Evolutionary conservation across 2,113 vertebrate genomes (phyloP).

Genomic region (Pelecanus crispus): DNA sequence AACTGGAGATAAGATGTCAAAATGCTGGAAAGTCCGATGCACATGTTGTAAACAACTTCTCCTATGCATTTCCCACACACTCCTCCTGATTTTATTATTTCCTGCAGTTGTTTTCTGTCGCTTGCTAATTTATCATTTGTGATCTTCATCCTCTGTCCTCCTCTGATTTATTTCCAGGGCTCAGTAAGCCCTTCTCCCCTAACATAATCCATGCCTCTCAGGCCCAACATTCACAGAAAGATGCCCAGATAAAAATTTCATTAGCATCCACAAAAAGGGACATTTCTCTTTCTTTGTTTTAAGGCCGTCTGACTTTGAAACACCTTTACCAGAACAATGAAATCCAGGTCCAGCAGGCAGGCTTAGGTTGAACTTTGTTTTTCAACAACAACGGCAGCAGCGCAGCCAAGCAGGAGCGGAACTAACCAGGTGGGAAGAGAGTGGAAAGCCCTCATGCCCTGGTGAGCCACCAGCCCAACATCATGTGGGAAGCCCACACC

Average conservation of each 20-base stretch:
- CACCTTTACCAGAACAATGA: neutral
- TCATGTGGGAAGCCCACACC: accelerated
- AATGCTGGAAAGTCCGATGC: constrained; percentile 26
- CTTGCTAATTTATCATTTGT: constrained; percentile 52
- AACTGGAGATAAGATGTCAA: constrained; percentile 57
- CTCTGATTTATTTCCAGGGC: constrained; percentile 26
- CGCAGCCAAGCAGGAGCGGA: neutral
- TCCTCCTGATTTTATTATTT: constrained; percentile 20
- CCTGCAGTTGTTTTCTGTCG: constrained; percentile 36
- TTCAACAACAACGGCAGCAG: neutral
- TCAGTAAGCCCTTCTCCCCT: constrained; percentile 25
- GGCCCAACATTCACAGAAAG: constrained; percentile 7
- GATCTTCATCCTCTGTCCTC: constrained; percentile 49
- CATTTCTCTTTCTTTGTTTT: constrained; percentile 4
- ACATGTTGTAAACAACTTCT: constrained; percentile 25
- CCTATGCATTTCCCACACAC: constrained; percentile 35
- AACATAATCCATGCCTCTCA: neutral
- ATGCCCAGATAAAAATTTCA: constrained; percentile 40
- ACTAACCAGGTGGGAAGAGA: neutral
- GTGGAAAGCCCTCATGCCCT: neutral
- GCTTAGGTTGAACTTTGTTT: neutral
- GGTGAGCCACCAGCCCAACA: neutral
- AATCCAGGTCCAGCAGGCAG: neutral
- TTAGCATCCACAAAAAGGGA: constrained; percentile 31
- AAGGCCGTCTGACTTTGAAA: neutral